Percentiles rank a stretch among this genome's conserved stretches.
These are phyloP conservation scores for Plagodis pulveraria DNA, from an alignment of 2,888 invertebrate species.

Conservation along the genomic window DNA sequence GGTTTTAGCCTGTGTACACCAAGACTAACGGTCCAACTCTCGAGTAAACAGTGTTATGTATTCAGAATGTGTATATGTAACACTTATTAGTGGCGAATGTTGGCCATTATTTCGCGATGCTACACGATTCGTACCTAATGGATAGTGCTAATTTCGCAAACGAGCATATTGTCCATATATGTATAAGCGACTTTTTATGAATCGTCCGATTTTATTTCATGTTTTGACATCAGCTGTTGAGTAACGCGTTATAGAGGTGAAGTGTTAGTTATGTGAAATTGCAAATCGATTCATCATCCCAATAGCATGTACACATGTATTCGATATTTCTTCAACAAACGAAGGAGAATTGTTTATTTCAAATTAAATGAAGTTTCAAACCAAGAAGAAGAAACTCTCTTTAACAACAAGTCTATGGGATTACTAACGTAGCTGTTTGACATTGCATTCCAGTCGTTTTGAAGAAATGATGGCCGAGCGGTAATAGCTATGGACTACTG, in stretches of 20 bases:
- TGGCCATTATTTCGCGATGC: conserved; percentile 51
- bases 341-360: too few relatives aligned
- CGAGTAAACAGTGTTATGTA: conserved; percentile 54
- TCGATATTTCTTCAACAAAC: too few relatives aligned
- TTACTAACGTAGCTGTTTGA: too few relatives aligned
- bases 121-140: conserved; percentile 44
- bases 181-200: conserved; percentile 25
- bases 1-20: conserved; percentile 31
- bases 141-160: conserved; percentile 44
- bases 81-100: conserved; percentile 61
- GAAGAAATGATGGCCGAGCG: too few relatives aligned
- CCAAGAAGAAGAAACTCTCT: too few relatives aligned
- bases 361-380: too few relatives aligned
- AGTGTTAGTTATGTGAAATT: background rate
- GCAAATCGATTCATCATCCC: background rate
- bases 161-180: conserved; percentile 25
- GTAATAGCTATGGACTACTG: too few relatives aligned
- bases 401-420: too few relatives aligned
- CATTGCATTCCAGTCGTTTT: too few relatives aligned
- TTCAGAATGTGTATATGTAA: conserved; percentile 61
- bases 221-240: conserved; percentile 18
- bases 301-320: background rate
- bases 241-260: background rate
- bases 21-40: conserved; percentile 70
- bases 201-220: conserved; percentile 15